Conservation (phyloP, 2,888 invertebrate species). For the Cacoxenus indagator region DNA sequence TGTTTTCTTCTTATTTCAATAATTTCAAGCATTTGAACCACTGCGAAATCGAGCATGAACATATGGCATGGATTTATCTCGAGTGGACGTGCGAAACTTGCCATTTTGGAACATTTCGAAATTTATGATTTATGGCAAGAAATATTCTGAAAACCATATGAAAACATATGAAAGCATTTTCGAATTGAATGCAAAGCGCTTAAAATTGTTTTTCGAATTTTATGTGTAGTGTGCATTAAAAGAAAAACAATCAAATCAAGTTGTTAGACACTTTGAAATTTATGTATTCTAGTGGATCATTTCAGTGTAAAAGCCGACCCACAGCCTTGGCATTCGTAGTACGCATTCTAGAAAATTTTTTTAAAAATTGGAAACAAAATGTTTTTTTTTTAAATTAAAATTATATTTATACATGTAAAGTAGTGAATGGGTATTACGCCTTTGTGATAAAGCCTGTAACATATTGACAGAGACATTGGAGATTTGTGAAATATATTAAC, state of each 20-base stretch:
- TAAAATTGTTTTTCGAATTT: neutral
- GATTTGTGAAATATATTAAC: too few relatives aligned
- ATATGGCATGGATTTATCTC: neutral
- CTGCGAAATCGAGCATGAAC: neutral
- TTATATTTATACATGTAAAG: too few relatives aligned
- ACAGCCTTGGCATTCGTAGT: neutral
- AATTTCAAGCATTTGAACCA: neutral
- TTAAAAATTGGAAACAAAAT: conserved; percentile 25
- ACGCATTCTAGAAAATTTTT: conserved; percentile 13
- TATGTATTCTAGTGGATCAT: too few relatives aligned
- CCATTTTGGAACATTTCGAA: neutral
- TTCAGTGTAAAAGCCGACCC: too few relatives aligned
- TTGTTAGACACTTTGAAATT: conserved; percentile 11
- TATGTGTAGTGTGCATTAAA: neutral
- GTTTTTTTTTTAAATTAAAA: too few relatives aligned
- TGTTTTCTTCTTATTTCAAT: conserved; percentile 9
- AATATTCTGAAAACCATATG: neutral
- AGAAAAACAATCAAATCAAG: conserved; percentile 20
- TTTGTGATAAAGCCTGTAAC: too few relatives aligned
- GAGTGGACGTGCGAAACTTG: too few relatives aligned
- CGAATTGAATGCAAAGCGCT: neutral
- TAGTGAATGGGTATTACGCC: too few relatives aligned
- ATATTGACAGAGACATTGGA: too few relatives aligned
- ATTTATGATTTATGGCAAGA: neutral
- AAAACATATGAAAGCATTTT: neutral